Evolutionary conservation across 2,888 invertebrate species (phyloP).

Genomic region (Aethes cnicana): DNA sequence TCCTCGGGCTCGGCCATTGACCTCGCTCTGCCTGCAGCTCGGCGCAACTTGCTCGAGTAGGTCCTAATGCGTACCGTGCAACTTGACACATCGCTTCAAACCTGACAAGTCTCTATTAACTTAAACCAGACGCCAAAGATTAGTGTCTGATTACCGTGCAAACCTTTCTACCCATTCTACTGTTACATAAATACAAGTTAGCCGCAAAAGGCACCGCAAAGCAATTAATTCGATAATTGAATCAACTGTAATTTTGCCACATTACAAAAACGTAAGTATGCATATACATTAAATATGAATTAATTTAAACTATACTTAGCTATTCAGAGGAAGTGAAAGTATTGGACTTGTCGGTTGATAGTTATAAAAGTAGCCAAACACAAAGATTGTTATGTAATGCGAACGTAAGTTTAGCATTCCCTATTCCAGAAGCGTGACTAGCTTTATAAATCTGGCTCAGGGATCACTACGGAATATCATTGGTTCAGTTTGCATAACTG

Average conservation of each 20-base stretch:
- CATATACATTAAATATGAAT: constrained; percentile 30
- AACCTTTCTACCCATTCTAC: constrained; percentile 21
- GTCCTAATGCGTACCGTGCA: constrained; percentile 47
- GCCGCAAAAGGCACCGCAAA: constrained; percentile 23
- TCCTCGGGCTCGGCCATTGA: constrained; percentile 64
- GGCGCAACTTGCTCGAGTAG: constrained; percentile 49
- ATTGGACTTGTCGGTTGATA: constrained; percentile 22
- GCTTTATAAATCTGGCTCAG: constrained; percentile 6
- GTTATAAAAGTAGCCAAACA: constrained; percentile 25
- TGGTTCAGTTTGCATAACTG: constrained; percentile 23
- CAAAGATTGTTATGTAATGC: constrained; percentile 20
- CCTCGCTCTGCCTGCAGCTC: constrained; percentile 62
- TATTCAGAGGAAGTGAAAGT: constrained; percentile 28
- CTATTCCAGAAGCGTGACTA: constrained; percentile 22
- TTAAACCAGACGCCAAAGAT: constrained; percentile 35
- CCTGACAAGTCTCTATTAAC: constrained; percentile 47
- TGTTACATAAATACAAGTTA: constrained; percentile 26
- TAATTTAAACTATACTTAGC: constrained; percentile 12
- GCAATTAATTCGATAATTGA: constrained; percentile 29
- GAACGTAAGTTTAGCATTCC: constrained; percentile 18
- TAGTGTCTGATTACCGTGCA: constrained; percentile 19
- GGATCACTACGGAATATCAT: constrained; percentile 1
- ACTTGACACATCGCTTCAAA: constrained; percentile 46
- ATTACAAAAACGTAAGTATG: constrained; percentile 19
- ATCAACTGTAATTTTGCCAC: constrained; percentile 26